Evolutionary conservation across 2,113 vertebrate species (phyloP).

Genomic region (Chamaea fasciata): DNA sequence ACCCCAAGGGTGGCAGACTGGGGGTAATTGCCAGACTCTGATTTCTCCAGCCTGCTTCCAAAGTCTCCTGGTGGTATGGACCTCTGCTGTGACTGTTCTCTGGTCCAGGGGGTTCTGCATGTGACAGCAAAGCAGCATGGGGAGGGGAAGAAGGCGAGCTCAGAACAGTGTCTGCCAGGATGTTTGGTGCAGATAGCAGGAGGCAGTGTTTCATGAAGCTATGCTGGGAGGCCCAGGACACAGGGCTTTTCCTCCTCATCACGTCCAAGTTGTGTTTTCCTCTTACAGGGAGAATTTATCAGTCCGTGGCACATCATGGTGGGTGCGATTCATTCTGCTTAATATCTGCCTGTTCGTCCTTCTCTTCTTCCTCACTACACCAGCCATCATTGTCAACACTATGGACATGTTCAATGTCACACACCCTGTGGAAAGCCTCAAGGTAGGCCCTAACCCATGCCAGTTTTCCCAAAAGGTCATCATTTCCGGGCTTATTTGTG

Average conservation of each 20-base stretch:
- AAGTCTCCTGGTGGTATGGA: not conserved
- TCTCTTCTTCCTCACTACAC: conserved; percentile 97
- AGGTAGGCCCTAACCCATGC: conserved; percentile 58
- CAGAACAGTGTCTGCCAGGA: not conserved
- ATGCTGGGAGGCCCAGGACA: not conserved
- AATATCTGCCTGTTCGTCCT: conserved; percentile 93
- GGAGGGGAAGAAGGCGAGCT: fast-evolving
- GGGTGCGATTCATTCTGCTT: conserved; percentile 87
- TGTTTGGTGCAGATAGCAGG: not conserved
- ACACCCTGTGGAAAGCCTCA: conserved; percentile 87
- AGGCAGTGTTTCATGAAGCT: not conserved
- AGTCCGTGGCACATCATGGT: conserved; percentile 86
- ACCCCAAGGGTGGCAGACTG: not conserved
- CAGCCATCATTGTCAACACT: conserved; percentile 95
- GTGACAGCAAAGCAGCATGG: fast-evolving
- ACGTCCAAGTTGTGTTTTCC: not conserved
- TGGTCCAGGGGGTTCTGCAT: not conserved
- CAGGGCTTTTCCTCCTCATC: not conserved
- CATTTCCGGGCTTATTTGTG: not conserved
- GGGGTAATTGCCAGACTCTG: not conserved
- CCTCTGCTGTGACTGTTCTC: fast-evolving
- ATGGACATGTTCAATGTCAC: conserved; percentile 98
- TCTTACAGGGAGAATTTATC: conserved; percentile 91
- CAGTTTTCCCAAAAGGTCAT: not conserved
- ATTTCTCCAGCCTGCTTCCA: not conserved